These are phyloP conservation scores for Muscicapa striata DNA, from an alignment of 2,797 vertebrate species.

Conservation along the genomic window DNA sequence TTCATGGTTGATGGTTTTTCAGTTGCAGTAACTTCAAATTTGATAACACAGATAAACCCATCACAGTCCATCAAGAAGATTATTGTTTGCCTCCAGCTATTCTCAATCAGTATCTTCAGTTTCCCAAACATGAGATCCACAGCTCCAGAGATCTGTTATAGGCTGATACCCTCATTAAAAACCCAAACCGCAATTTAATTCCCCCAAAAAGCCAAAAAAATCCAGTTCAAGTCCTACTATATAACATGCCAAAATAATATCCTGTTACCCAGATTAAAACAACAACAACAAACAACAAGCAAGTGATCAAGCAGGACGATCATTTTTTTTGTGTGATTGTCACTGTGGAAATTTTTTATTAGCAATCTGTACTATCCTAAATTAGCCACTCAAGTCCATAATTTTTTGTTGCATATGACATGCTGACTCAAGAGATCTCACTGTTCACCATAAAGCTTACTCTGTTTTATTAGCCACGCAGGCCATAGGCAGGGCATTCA, in stretches of 20 bases:
- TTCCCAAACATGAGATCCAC: not conserved
- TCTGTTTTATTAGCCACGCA: not conserved
- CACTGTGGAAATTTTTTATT: not conserved
- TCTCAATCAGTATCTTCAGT: not conserved
- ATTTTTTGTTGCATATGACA: constrained; percentile 5
- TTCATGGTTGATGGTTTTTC: not conserved
- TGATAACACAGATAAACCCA: not conserved
- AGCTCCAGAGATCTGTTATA: not conserved
- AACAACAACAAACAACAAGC: not conserved
- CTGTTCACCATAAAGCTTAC: constrained; percentile 23
- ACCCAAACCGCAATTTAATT: not conserved
- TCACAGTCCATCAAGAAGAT: not conserved
- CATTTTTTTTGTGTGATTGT: not conserved
- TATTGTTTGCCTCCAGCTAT: not conserved
- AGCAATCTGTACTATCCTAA: not conserved
- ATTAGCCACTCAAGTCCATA: not conserved
- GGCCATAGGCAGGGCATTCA: constrained; percentile 1
- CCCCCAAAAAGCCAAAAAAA: not conserved
- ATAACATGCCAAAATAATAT: not conserved
- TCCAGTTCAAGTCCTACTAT: not conserved
- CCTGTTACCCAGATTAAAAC: not conserved
- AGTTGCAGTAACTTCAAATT: not conserved
- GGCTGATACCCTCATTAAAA: not conserved
- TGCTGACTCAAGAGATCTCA: constrained; percentile 21
- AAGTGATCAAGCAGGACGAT: rapidly evolving